Conservation (phyloP, 2,797 vertebrate genomes). For the Nyctalus aviator region DNA sequence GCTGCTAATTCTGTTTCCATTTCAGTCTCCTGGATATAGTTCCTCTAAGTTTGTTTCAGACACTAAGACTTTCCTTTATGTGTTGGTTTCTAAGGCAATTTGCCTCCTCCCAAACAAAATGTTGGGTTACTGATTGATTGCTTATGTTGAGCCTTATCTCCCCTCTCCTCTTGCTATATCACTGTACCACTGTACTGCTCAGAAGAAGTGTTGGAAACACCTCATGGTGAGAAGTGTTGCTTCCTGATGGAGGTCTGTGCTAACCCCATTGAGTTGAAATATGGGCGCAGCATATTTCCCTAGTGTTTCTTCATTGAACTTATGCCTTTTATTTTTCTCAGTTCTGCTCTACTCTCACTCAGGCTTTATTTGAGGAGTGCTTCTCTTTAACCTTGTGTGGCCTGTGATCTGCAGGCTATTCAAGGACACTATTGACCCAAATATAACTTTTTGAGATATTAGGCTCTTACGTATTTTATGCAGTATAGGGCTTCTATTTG, state of each 20-base stretch:
- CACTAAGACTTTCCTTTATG: conserved; percentile 2
- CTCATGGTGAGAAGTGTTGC: background rate
- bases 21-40: background rate
- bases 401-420: background rate
- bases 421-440: background rate
- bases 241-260: background rate
- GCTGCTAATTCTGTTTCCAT: background rate
- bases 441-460: conserved; percentile 4
- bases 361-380: background rate
- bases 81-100: background rate
- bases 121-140: conserved; percentile 21
- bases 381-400: background rate
- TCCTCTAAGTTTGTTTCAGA: background rate
- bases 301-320: background rate
- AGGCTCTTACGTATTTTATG: background rate
- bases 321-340: background rate
- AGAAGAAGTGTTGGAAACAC: conserved; percentile 1
- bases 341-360: background rate
- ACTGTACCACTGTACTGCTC: background rate
- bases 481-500: background rate
- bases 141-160: background rate
- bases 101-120: conserved; percentile 8
- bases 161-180: background rate
- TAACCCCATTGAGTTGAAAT: conserved; percentile 6
- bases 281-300: background rate